Base-by-base conservation (phyloP, 2,113 vertebrate species). In the Porphyrio hochstetteri region DNA sequence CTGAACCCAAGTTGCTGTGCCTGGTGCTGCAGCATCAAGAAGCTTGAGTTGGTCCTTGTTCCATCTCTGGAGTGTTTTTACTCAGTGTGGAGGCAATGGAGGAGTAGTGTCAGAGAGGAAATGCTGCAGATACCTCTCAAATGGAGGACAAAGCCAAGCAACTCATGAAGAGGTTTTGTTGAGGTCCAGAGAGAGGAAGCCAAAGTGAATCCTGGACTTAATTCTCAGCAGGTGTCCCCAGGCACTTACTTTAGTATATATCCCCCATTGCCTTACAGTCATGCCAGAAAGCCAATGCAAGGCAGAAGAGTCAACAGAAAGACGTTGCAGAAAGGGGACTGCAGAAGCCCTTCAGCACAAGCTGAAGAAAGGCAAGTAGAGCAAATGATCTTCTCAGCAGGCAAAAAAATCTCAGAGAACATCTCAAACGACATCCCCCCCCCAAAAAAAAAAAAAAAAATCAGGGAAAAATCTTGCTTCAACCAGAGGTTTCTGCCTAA, bases 351-450 rank as follows among this genome's bases (percentile, higher is more conserved):
- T 57, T 33, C 16, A 65, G 28, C 63, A 53, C 20, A 70, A 83
- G 33, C 48, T 67, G 61, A 86, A 88, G 40, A 13, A 60, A 89
- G 21, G 15, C 1, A 28, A 67, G 50, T 6, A 53, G 63, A 82
- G 78, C 17, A 69, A 95, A 86, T 5, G 15, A 38, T 88, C 35
- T 92, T 88, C 59, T 90, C 86, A 56, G 48, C 25, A 84, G 81
- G 52, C 1, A 0, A 88, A 40, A 16, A 36, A 38, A 15, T 50
- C 61, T 48, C 48, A 42, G 12, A 78, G 8, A 93, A 86, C 28
- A 20, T 31, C 64, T 46, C 50, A 86, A 76, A 21, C 29, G 79
- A 61, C 42, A 15, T 6, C 16, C 42, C 16, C 11, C 19, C 25
- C 64, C 79, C 15, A 28, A 42, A 57, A 65, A 59, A 46, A 59